Percentiles rank a stretch among this genome's conserved stretches.
These are phyloP conservation scores for Tachina grossa DNA, from an alignment of 2,888 invertebrate species.

Conservation along the genomic window DNA sequence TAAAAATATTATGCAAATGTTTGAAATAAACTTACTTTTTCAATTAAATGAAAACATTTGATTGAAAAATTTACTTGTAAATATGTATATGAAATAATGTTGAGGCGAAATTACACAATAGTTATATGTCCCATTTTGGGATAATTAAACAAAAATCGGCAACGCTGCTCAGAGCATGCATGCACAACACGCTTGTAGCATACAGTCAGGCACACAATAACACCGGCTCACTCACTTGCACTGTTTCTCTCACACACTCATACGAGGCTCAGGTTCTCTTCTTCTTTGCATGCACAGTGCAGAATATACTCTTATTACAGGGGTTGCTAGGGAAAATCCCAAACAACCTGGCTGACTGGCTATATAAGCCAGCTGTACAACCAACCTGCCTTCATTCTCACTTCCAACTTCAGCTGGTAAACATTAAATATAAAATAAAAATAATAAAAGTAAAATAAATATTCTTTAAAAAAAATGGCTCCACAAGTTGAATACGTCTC, in stretches of 20 bases:
- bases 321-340: constrained; percentile 68
- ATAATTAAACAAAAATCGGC: too few species aligned
- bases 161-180: neutral
- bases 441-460: neutral
- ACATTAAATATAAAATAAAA: constrained; percentile 17
- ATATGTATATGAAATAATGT: too few species aligned
- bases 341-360: constrained; percentile 32
- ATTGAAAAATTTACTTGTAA: too few species aligned
- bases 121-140: too few species aligned
- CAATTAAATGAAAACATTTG: too few species aligned
- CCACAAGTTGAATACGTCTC: constrained; percentile 83
- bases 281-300: constrained; percentile 29
- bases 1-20: too few species aligned
- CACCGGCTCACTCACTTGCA: neutral
- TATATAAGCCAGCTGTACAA: constrained; percentile 68
- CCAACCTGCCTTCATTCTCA: constrained; percentile 68
- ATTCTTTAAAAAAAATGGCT: constrained; percentile 59
- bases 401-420: constrained; percentile 50
- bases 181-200: constrained; percentile 37
- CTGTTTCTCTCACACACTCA: neutral
- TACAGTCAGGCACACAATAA: constrained; percentile 12
- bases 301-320: constrained; percentile 54
- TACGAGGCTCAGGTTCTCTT: neutral
- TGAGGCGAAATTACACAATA: too few species aligned
- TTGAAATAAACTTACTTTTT: too few species aligned